Conservation (phyloP, 2,113 vertebrate species). For the Hiodon alosoides region DNA sequence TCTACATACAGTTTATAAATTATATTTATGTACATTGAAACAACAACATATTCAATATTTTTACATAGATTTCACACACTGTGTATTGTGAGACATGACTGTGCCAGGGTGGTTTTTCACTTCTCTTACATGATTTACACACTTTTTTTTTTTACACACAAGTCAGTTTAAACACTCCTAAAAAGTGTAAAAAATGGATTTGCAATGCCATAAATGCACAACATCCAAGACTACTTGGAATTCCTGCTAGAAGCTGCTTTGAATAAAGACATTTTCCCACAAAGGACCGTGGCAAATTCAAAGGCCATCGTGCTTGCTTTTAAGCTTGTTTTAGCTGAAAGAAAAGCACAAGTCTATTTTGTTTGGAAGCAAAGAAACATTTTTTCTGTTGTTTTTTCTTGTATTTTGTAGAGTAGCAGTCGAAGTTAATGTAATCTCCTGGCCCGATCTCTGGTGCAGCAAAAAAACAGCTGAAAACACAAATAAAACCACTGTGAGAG, state of each 20-base stretch:
- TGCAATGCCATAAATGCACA: not conserved
- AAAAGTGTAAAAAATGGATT: not conserved
- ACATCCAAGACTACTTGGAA: not conserved
- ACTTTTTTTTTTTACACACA: too few species aligned
- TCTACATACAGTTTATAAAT: too few species aligned
- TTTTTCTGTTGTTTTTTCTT: not conserved
- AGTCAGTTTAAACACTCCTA: too few species aligned
- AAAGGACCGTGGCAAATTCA: constrained; percentile 2
- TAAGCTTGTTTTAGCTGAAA: not conserved
- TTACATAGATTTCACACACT: too few species aligned
- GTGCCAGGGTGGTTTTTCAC: too few species aligned
- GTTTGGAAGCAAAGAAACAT: too few species aligned
- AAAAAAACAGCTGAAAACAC: not conserved
- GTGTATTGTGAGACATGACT: too few species aligned
- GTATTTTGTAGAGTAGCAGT: not conserved
- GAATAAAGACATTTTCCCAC: not conserved
- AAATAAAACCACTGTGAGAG: not conserved
- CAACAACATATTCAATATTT: too few species aligned
- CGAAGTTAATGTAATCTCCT: not conserved
- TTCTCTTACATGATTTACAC: too few species aligned
- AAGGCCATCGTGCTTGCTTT: not conserved
- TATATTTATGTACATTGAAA: too few species aligned
- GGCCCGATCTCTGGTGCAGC: not conserved
- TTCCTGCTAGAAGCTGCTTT: not conserved
- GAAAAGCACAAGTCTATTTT: not conserved